Evolutionary conservation across 2,797 vertebrate genomes (phyloP), one percentile per base, ranked within the genome.

Genomic region (Percopsis omiscomaycus): DNA sequence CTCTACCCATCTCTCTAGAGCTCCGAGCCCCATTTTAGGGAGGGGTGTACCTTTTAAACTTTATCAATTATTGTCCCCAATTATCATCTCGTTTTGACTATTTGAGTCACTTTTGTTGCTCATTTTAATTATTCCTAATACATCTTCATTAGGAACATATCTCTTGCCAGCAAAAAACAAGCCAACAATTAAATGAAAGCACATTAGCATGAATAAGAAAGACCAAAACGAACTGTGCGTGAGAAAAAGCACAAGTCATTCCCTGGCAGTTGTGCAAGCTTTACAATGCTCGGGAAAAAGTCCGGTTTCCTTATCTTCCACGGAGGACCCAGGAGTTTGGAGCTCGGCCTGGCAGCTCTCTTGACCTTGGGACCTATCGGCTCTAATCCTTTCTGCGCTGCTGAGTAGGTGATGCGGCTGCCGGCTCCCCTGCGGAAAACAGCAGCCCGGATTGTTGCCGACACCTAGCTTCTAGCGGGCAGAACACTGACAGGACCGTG

Each of bases 351-450:
- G 82, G 82, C 81, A 80, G 80, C 75, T 80, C 74, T 55, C 69
- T 69, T 79, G 85, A 87, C 88, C 86, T 80, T 72, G 71, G 64
- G 68, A 76, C 75, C 75, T 75, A 50, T 83, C 66, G 47, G 66
- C 49, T 79, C 75, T 69, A 75, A 77, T 79, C 49, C 55, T 68
- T 70, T 77, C 62, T 57, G 5, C 22, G 9, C 54, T 44, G 55
- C 56, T 11, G 48, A 73, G 64, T 66, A 48, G 58, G 58, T 57
- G 61, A 51, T 44, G 12, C 16, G 16, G 12, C 27, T 27, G 0
- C 47, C 1, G 49, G 55, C 61, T 71, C 71, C 72, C 58, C 66
- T 46, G 51, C 32, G 32, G 71, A 73, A 65, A 52, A 62, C 0
- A 64, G 79, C 49, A 32, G 74, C 72, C 51, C 47, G 77, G 61